Evolutionary conservation across 2,888 invertebrate species (phyloP).

Genomic region (Halocaridina rubra): DNA sequence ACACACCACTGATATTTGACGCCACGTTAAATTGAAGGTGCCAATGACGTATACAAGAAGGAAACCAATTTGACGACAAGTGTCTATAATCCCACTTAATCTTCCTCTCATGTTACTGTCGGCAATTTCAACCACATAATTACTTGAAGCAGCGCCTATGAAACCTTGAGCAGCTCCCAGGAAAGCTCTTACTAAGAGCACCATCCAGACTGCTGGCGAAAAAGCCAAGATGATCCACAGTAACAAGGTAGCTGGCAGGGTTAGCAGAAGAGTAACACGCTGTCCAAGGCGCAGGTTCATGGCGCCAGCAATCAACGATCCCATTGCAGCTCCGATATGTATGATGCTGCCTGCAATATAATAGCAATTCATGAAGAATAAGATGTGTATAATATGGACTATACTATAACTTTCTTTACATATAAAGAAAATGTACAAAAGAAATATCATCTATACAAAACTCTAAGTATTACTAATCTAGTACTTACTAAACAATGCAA

Average conservation of each 20-base stretch:
- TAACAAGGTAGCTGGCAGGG: conserved; percentile 31
- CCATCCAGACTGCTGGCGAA: conserved; percentile 50
- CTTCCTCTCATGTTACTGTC: conserved; percentile 31
- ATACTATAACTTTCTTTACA: too few relatives aligned
- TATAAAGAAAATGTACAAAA: too few relatives aligned
- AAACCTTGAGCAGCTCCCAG: conserved; percentile 17
- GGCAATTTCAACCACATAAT: conserved; percentile 49
- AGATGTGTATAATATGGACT: conserved; percentile 33
- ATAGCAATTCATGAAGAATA: conserved; percentile 32
- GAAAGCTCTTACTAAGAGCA: conserved; percentile 17
- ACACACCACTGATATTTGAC: conserved; percentile 47
- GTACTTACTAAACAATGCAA: conserved; percentile 48
- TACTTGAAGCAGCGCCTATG: conserved; percentile 32
- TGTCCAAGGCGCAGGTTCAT: conserved; percentile 52
- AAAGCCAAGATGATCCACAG: conserved; percentile 53
- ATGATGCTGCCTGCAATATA: conserved; percentile 51
- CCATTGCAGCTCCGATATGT: conserved; percentile 53
- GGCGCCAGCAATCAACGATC: conserved; percentile 43
- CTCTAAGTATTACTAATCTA: too few relatives aligned
- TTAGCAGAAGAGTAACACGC: conserved; percentile 33
- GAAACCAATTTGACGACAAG: conserved; percentile 38
- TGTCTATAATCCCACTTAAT: conserved; percentile 32
- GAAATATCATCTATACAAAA: too few relatives aligned
- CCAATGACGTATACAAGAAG: conserved; percentile 53
- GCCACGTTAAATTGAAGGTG: conserved; percentile 56